Conservation (phyloP, 2,113 vertebrate genomes). For the Brachyhypopomus gauderio region DNA sequence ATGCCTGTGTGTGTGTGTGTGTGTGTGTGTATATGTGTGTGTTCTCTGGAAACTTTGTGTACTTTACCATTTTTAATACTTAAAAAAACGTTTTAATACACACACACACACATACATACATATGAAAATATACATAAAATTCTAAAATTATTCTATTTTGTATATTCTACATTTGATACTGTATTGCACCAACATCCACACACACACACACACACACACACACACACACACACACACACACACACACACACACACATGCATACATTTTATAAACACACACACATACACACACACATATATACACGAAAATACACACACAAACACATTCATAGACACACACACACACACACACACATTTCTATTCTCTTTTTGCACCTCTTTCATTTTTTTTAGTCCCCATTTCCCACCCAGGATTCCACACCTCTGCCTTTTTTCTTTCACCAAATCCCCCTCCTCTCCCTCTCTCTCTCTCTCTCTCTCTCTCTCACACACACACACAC, state of each 20-base stretch:
- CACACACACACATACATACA: too few species aligned
- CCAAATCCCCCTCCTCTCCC: constrained; percentile 39
- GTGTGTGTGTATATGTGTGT: too few species aligned
- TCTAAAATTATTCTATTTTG: background rate
- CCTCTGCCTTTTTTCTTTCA: constrained; percentile 22
- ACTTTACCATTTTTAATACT: too few species aligned
- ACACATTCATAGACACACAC: background rate
- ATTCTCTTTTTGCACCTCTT: constrained; percentile 72
- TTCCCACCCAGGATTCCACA: constrained; percentile 55
- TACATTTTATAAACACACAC: too few species aligned
- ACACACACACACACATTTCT: constrained; percentile 54
- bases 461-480: constrained; percentile 10
- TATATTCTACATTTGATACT: constrained; percentile 21
- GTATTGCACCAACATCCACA: constrained; percentile 57
- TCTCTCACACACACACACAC: background rate
- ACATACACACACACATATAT: constrained; percentile 44
- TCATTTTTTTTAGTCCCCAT: constrained; percentile 49
- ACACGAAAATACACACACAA: background rate
- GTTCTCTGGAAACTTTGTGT: too few species aligned
- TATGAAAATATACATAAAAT: too few species aligned
- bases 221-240: too few species aligned
- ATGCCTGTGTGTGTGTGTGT: too few species aligned
- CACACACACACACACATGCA: too few species aligned
- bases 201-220: constrained; percentile 49
- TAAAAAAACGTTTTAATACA: too few species aligned